Evolutionary conservation across 2,888 invertebrate species (phyloP), one percentile per base, ranked within the genome.

Genomic region (Apotomis betuletana): DNA sequence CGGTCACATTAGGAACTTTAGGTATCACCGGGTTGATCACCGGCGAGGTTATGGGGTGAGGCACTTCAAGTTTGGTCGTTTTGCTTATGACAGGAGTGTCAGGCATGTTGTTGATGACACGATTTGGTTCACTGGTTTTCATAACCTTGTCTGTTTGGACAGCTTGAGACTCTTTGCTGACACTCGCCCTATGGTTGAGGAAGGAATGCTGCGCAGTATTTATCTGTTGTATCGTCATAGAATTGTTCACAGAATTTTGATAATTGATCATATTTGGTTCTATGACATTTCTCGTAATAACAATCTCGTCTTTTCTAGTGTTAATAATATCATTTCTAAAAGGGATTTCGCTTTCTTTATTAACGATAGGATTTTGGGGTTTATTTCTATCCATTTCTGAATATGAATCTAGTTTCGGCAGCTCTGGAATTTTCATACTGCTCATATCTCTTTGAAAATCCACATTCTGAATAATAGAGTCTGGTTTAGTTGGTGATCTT

Each of bases 31-130:
- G 91, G 74, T 87, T 93, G 70, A 93, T 90, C 12, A 92, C 91
- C 3, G 94, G 93, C 0, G 94, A 93, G 0, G 93, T 89, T 70
- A 93, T 93, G 0, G 93, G 93, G 79, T 92, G 90, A 38, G 93
- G 93, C 46, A 93, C 91, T 85, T 93, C 93, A 69, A 94, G 75
- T 79, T 93, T 94, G 0, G 91, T 90, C 64, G 79, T 83, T 79
- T 90, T 91, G 74, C 90, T 90, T 15, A 91, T 87, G 2, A 89
- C 87, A 36, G 91, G 88, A 1, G 86, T 77, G 0, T 92, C 92
- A 0, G 87, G 75, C 75, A 87, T 83, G 69, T 79, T 87, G 75
- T 83, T 87, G 41, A 87, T 83, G 0, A 84, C 78, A 61, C 91
- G 83, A 67, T 84, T 88, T 0, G 84, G 80, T 76, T 92, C 91